These are phyloP conservation scores for Neopipo cinnamomea DNA, from an alignment of 2,113 vertebrate genomes.

Conservation along the genomic window DNA sequence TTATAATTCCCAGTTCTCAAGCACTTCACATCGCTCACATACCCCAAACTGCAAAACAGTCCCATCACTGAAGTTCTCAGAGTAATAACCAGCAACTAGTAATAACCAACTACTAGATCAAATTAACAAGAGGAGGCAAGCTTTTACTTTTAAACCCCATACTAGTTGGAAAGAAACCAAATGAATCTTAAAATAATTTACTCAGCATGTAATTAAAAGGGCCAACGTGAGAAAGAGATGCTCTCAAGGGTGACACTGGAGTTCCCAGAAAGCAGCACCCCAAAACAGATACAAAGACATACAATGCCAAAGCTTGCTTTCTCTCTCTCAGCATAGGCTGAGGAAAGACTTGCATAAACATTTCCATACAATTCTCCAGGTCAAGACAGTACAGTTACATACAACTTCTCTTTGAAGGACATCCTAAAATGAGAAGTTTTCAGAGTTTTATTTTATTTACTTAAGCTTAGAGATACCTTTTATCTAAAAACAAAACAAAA, in stretches of 20 bases:
- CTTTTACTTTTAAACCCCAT: background rate
- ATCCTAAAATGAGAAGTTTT: background rate
- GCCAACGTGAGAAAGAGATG: background rate
- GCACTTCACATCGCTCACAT: background rate
- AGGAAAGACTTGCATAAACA: background rate
- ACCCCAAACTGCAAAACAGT: background rate
- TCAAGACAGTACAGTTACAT: background rate
- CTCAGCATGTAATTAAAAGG: background rate
- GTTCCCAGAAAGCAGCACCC: background rate
- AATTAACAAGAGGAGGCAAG: background rate
- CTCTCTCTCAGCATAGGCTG: background rate
- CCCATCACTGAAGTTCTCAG: background rate
- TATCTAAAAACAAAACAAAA: background rate
- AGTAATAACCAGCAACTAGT: background rate
- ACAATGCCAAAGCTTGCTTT: background rate
- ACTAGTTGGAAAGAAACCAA: background rate
- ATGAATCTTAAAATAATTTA: background rate
- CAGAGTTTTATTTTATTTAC: background rate
- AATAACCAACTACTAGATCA: background rate
- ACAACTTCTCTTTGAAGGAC: background rate
- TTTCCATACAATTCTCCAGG: background rate
- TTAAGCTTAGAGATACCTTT: background rate
- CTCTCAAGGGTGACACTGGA: background rate
- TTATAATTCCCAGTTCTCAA: background rate
- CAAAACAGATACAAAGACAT: background rate